Evolutionary conservation across 2,797 vertebrate species (phyloP).

Genomic region (Halcyon leucocephala): DNA sequence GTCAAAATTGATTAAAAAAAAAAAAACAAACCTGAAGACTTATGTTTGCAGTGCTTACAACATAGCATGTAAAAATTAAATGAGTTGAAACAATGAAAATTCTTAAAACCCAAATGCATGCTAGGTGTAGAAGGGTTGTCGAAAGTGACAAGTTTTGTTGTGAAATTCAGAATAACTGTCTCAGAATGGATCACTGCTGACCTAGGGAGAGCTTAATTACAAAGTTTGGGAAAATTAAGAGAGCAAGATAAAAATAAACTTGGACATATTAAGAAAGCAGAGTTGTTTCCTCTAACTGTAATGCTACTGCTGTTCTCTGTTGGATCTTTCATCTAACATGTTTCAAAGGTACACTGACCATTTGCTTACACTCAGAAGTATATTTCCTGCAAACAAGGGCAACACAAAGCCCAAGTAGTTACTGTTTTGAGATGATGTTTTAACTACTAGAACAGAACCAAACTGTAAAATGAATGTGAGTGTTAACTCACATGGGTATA

Average conservation of each 20-base stretch:
- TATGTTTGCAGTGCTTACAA: background rate
- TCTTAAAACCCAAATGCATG: conserved; percentile 1
- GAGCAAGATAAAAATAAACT: background rate
- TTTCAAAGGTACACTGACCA: background rate
- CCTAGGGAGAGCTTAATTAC: conserved; percentile 44
- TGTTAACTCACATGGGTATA: background rate
- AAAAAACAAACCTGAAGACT: background rate
- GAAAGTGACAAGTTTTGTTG: background rate
- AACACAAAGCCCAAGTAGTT: background rate
- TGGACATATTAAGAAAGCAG: background rate
- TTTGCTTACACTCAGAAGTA: background rate
- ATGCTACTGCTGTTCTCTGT: background rate
- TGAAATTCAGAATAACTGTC: conserved; percentile 46
- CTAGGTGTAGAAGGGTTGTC: conserved; percentile 1
- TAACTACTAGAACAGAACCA: background rate
- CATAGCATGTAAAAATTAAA: background rate
- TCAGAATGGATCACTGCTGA: conserved; percentile 15
- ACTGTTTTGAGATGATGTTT: background rate
- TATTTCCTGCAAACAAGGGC: background rate
- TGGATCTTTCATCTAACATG: background rate
- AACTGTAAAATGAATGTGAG: background rate
- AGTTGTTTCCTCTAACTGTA: background rate
- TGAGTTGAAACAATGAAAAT: conserved; percentile 10
- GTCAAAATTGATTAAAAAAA: background rate
- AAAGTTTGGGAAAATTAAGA: background rate